A percentile compares a stretch with the other conserved stretches of the same genome.
Conservation (phyloP, 2,888 invertebrate genomes). For the Ophion costatus region DNA sequence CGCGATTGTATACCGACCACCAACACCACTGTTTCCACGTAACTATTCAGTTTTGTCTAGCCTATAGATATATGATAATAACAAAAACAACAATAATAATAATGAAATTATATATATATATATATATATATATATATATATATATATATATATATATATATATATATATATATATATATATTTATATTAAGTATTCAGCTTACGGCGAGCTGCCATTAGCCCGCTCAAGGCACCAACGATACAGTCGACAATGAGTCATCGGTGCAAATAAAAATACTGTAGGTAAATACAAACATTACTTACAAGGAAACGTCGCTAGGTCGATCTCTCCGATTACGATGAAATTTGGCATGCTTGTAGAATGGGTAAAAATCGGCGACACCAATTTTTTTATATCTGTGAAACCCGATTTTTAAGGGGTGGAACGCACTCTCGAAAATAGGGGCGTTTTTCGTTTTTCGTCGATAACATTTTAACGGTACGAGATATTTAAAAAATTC, state of each 20-base stretch:
- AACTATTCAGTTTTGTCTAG: neutral
- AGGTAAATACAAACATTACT: no score
- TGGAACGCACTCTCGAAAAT: no score
- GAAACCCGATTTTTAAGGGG: no score
- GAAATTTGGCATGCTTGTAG: no score
- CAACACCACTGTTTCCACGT: slow-evolving; percentile 3
- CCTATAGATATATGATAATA: neutral
- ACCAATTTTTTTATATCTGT: no score
- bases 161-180: neutral
- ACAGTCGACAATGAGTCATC: neutral
- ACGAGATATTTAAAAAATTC: no score
- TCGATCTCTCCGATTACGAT: no score
- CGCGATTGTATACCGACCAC: slow-evolving; percentile 34
- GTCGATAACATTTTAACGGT: no score
- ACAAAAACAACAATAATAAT: no score
- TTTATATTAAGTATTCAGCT: slow-evolving; percentile 24
- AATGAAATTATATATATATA: neutral
- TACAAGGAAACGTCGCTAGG: no score
- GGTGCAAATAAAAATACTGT: neutral
- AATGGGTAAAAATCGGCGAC: no score
- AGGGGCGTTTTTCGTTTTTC: no score
- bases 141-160: neutral
- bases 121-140: neutral
- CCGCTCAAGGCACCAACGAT: neutral
- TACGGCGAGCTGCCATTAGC: slow-evolving; percentile 38